Conservation (phyloP, 2,113 vertebrate genomes). For the Syngnathus scovelli region DNA sequence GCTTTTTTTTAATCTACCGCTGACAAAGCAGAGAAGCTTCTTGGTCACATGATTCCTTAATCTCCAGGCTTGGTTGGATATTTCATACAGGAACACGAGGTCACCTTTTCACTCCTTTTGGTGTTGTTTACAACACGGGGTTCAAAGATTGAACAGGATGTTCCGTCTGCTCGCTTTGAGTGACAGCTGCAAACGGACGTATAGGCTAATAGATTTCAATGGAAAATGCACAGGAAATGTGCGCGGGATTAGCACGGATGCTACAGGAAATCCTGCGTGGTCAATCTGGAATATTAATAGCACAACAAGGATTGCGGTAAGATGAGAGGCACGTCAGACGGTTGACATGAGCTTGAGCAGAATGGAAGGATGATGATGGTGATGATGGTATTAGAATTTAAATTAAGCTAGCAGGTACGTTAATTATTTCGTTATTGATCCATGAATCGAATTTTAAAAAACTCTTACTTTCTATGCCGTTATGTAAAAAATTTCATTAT, state of each 20-base stretch:
- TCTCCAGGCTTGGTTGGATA: not conserved
- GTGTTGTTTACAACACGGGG: not conserved
- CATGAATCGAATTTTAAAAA: too few species aligned
- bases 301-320: constrained; percentile 32
- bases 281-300: constrained; percentile 56
- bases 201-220: constrained; percentile 9
- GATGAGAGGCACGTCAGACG: constrained; percentile 46
- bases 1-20: not conserved
- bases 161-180: constrained; percentile 24
- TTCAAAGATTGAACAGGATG: constrained; percentile 29
- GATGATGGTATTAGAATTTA: constrained; percentile 40
- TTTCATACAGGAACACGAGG: not conserved
- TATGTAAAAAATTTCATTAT: too few species aligned
- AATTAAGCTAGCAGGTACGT: constrained; percentile 13
- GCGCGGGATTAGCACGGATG: constrained; percentile 47
- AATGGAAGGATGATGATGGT: constrained; percentile 2
- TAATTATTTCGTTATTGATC: too few species aligned
- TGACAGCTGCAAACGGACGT: constrained; percentile 5
- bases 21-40: not conserved
- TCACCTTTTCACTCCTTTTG: constrained; percentile 4
- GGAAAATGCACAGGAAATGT: constrained; percentile 25
- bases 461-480: too few species aligned
- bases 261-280: constrained; percentile 51
- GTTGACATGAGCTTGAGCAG: constrained; percentile 28
- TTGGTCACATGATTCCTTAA: not conserved